Evolutionary conservation across 1,140 invertebrate species (phyloP), one percentile per base, ranked within the genome.

Genomic region (Caerostris darwini): DNA sequence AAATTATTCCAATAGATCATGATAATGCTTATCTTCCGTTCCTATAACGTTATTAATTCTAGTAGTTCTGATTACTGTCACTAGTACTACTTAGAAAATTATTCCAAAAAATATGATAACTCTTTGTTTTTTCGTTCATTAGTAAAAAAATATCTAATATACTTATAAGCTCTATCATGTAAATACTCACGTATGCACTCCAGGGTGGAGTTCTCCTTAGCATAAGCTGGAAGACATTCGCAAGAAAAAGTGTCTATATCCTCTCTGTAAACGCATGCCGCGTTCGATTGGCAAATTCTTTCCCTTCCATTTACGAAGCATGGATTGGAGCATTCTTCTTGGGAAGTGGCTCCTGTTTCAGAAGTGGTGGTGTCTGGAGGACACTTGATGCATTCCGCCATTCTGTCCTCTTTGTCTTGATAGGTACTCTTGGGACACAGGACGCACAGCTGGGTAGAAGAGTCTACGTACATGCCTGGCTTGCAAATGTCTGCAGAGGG

Each of bases 151-250:
- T 34, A 34, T 34, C 34, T 34, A 34, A 34, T 34, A 34, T 34
- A 34, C 34, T 34, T 34, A 34, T 1, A 34, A 34, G 34, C 34
- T 34, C 34, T 34, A 2, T 34, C 34, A 34, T 34, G 34, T 53
- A 17, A 14, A 86, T 17, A 94, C 95, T 96, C 96, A 97, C 97
- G 96, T 88, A 95, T 94, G 94, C 96, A 95, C 34, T 95, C 95
- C 53, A 81, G 58, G 14, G 95, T 94, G n/a, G 86, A 19, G 14
- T 94, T 96, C 92, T 96, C 96, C 57, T 96, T 98, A 95, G 99
- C 98, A 96, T 98, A 99, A 0, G 98, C 98, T 3, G 98, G 98
- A 95, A 99, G 99, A 96, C 99, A 99, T 95, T 98, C 98, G 95
- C 99, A 99, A 95, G 97, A 97, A 96, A 98, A 99, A 95, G 98